Conservation (phyloP, 2,888 invertebrate species). For the Pecten maximus region DNA sequence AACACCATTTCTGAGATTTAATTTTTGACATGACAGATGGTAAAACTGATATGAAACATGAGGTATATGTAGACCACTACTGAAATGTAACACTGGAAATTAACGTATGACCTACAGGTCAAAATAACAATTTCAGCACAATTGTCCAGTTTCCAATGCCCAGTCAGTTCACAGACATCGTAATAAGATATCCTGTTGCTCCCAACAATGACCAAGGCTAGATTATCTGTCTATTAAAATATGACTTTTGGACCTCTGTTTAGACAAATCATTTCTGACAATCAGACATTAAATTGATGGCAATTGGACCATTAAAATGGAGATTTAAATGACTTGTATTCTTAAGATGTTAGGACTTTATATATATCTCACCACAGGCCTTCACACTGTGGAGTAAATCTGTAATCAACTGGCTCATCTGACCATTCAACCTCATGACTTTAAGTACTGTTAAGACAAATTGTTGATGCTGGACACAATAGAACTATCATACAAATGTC, state of each 20-base stretch:
- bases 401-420: background rate
- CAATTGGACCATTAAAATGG: background rate
- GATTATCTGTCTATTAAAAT: conserved; percentile 13
- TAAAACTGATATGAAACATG: background rate
- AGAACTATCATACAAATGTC: background rate
- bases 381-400: background rate
- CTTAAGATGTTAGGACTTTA: background rate
- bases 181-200: background rate
- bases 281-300: background rate
- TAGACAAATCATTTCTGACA: background rate
- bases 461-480: conserved; percentile 5
- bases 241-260: background rate
- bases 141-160: background rate
- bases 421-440: background rate
- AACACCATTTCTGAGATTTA: background rate
- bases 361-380: background rate
- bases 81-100: background rate
- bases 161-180: background rate
- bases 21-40: background rate
- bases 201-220: background rate
- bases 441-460: background rate
- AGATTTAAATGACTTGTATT: background rate
- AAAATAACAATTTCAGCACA: background rate
- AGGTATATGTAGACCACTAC: background rate
- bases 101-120: background rate